phyloP scores from a whole-genome alignment of 2,797 vertebrate genomes.

The Pygocentrus nattereri region DNA sequence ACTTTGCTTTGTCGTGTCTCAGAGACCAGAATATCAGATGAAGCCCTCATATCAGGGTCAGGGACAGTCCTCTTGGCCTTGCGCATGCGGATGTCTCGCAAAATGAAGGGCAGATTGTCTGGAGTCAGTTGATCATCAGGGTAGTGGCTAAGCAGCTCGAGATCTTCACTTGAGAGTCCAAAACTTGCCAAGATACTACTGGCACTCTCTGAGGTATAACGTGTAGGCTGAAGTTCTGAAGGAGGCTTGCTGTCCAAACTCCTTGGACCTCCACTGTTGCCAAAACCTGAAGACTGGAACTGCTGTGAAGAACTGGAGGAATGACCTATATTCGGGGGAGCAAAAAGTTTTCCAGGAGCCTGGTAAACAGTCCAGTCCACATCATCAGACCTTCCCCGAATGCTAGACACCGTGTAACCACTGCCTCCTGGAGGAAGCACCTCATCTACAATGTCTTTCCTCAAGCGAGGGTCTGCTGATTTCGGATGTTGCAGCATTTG shows the following conservation, averaged over 20 bases:
- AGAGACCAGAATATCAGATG: slow-evolving; percentile 51
- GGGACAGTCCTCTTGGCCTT: slow-evolving; percentile 79
- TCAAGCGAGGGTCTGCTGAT: slow-evolving; percentile 67
- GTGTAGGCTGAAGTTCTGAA: slow-evolving; percentile 71
- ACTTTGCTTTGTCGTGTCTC: slow-evolving; percentile 82
- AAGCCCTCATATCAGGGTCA: slow-evolving; percentile 42
- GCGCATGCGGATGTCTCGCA: slow-evolving; percentile 88
- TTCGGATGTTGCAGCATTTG: slow-evolving; percentile 70
- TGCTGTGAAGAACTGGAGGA: slow-evolving; percentile 59
- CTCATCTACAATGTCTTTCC: slow-evolving; percentile 70
- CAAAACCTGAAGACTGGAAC: slow-evolving; percentile 60
- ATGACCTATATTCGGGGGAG: slow-evolving; percentile 64
- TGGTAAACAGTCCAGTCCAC: slow-evolving; percentile 60
- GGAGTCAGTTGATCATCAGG: slow-evolving; percentile 94
- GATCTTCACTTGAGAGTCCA: slow-evolving; percentile 92
- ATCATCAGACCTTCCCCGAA: slow-evolving; percentile 54
- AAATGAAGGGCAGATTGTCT: slow-evolving; percentile 91
- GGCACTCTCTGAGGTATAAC: slow-evolving; percentile 90
- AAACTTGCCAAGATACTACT: slow-evolving; percentile 91
- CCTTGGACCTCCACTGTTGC: slow-evolving; percentile 26
- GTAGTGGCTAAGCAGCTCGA: slow-evolving; percentile 91
- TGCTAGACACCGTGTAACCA: slow-evolving; percentile 57
- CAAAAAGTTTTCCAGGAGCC: slow-evolving; percentile 59
- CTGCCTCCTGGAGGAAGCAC: slow-evolving; percentile 51
- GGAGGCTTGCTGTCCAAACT: slow-evolving; percentile 40